phyloP scores from a whole-genome alignment of 2,888 invertebrate genomes.

The Nomada fabriciana region DNA sequence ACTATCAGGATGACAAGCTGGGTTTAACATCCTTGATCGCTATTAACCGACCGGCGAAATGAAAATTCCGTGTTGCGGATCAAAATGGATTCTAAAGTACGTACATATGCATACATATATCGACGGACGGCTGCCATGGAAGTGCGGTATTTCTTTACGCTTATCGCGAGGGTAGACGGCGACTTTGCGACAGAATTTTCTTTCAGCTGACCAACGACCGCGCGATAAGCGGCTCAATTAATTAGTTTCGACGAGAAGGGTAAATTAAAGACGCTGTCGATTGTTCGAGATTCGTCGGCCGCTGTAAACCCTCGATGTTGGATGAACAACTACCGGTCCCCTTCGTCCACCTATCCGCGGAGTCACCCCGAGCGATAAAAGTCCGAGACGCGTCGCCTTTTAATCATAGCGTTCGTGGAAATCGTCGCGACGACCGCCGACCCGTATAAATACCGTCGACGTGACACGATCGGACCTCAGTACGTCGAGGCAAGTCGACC shows the following conservation, averaged over 20 bases:
- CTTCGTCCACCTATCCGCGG: constrained; percentile 40
- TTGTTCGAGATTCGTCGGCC: constrained; percentile 28
- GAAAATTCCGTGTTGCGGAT: too few relatives aligned
- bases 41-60: not conserved
- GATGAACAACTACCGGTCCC: not conserved
- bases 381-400: constrained; percentile 26
- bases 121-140: not conserved
- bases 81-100: not conserved
- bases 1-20: too few relatives aligned
- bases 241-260: constrained; percentile 50
- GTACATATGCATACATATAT: not conserved
- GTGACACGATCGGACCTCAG: constrained; percentile 63
- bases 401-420: constrained; percentile 39
- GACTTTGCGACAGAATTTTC: not conserved
- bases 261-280: constrained; percentile 62
- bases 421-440: constrained; percentile 39
- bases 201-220: constrained; percentile 1
- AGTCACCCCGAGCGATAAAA: constrained; percentile 28
- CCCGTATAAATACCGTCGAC: constrained; percentile 75
- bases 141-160: not conserved
- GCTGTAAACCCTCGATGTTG: not conserved
- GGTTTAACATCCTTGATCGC: too few relatives aligned
- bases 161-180: constrained; percentile 17
- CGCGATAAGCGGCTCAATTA: constrained; percentile 52
- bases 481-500: constrained; percentile 35